Evolutionary conservation across 2,888 invertebrate species (phyloP).

Genomic region (Conus canariensis): DNA sequence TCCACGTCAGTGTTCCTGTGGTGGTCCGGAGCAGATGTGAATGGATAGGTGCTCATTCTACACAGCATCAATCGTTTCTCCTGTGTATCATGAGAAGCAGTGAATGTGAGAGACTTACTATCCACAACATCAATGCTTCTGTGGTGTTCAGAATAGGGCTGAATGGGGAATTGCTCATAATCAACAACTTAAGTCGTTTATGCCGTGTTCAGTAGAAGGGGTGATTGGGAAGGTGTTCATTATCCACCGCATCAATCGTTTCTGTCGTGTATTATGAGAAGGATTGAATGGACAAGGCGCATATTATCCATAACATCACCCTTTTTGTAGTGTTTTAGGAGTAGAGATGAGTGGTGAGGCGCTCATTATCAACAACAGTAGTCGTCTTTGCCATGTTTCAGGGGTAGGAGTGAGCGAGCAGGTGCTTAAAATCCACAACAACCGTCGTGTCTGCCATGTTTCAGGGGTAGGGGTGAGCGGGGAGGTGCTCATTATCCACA

Average conservation of each 20-base stretch:
- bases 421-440: too few relatives aligned
- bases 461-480: constrained; percentile 79
- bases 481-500: constrained; percentile 86
- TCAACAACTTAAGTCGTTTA: too few relatives aligned
- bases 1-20: too few relatives aligned
- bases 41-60: constrained; percentile 73
- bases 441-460: not conserved
- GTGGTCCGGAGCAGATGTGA: too few relatives aligned
- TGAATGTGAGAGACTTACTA: constrained; percentile 84
- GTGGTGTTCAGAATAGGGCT: constrained; percentile 72
- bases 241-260: constrained; percentile 80
- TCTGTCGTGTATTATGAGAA: too few relatives aligned
- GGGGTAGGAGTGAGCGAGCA: too few relatives aligned
- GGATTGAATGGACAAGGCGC: too few relatives aligned
- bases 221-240: constrained; percentile 81
- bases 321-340: constrained; percentile 19
- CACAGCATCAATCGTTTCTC: constrained; percentile 88
- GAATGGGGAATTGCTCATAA: too few relatives aligned
- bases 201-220: constrained; percentile 41
- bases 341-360: constrained; percentile 82
- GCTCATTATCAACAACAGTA: constrained; percentile 88
- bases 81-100: constrained; percentile 41
- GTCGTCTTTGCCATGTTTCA: constrained; percentile 84
- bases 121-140: constrained; percentile 90
- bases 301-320: too few relatives aligned